Evolutionary conservation across 2,888 invertebrate species (phyloP).

Genomic region (Standfussiana lucernea): DNA sequence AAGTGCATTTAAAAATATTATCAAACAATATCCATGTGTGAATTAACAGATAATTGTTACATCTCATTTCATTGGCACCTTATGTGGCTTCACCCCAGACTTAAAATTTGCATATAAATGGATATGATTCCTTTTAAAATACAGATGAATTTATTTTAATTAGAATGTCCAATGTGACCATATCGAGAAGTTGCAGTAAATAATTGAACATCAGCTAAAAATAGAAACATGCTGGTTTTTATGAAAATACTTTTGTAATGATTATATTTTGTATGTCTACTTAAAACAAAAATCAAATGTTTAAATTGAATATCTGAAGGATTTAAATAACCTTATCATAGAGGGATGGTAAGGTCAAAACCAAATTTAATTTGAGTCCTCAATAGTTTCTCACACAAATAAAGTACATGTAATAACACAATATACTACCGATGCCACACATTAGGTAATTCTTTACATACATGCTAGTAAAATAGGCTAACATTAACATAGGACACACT

Average conservation of each 20-base stretch:
- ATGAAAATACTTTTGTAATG: not conserved
- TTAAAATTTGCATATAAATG: conserved; percentile 60
- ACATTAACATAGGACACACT: conserved; percentile 35
- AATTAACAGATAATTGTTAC: conserved; percentile 20
- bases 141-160: conserved; percentile 57
- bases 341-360: not conserved
- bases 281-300: not conserved
- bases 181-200: conserved; percentile 41
- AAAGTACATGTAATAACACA: not conserved
- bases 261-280: not conserved
- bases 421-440: not conserved
- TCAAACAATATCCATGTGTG: conserved; percentile 13
- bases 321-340: not conserved
- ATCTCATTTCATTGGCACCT: conserved; percentile 48
- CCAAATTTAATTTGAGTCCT: not conserved
- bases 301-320: not conserved
- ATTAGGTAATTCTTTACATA: not conserved
- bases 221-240: not conserved
- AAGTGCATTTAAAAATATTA: not conserved
- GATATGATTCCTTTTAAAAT: conserved; percentile 49
- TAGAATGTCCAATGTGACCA: conserved; percentile 47
- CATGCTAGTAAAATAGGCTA: conserved; percentile 6
- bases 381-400: not conserved
- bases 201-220: conserved; percentile 40
- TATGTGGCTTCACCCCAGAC: conserved; percentile 19